Percentiles rank a stretch among this genome's conserved stretches.
Conservation (phyloP, 2,888 invertebrate genomes). For the Drosophila lutescens region DNA sequence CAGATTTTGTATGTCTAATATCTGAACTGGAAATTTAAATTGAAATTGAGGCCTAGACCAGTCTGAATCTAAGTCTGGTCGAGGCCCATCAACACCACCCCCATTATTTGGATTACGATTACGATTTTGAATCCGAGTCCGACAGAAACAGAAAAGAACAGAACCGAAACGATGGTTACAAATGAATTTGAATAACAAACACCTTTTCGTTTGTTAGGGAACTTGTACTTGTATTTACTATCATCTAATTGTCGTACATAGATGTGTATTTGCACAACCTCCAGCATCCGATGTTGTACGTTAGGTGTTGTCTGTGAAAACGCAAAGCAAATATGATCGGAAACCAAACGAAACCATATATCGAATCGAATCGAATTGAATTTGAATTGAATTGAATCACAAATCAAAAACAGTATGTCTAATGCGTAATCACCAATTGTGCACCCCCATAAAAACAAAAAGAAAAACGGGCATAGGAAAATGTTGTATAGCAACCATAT, state of each 20-base stretch:
- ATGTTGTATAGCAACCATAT: conserved; percentile 2
- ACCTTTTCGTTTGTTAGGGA: conserved; percentile 9
- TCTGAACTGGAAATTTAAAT: background rate
- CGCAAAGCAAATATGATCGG: conserved; percentile 3
- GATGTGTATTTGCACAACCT: conserved; percentile 5
- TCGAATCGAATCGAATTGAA: too few species aligned
- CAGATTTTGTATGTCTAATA: background rate
- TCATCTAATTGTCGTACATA: conserved; percentile 11
- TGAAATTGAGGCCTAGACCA: background rate
- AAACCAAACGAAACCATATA: background rate
- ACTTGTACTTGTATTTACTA: conserved; percentile 6
- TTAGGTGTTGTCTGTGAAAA: conserved; percentile 5
- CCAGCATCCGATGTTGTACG: conserved; percentile 3
- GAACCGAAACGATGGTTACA: conserved; percentile 9
- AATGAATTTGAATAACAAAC: background rate
- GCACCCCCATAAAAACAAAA: background rate
- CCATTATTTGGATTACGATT: conserved; percentile 1
- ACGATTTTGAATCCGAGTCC: background rate
- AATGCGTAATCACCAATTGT: conserved; percentile 12
- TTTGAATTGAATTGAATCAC: conserved; percentile 23
- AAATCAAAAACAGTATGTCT: conserved; percentile 41
- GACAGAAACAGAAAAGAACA: background rate
- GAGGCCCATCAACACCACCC: background rate
- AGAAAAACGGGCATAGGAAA: background rate
- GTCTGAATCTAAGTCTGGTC: too few species aligned